phyloP scores from a whole-genome alignment of 2,113 vertebrate species.

The Acrocephalus kingi region DNA sequence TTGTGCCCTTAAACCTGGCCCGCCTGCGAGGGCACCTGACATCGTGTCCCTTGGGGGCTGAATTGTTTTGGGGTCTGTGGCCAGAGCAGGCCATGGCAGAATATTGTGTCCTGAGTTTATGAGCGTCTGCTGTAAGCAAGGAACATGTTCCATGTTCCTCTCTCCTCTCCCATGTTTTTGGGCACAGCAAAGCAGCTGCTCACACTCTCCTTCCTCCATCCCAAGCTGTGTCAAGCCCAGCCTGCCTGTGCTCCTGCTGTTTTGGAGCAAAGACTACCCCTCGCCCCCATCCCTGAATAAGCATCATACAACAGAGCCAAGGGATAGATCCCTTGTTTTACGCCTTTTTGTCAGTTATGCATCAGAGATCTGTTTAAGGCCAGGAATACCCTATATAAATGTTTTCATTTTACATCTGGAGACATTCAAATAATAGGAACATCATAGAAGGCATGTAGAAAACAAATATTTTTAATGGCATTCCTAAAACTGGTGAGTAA shows the following conservation, averaged over 20 bases:
- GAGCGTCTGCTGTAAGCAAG: not conserved
- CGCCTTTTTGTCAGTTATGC: not conserved
- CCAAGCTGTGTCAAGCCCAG: not conserved
- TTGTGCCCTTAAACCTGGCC: not conserved
- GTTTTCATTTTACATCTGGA: constrained; percentile 1
- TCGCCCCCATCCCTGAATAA: not conserved
- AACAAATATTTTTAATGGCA: constrained; percentile 4
- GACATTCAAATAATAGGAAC: not conserved
- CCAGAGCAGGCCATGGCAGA: not conserved
- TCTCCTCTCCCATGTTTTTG: not conserved
- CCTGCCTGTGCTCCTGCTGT: not conserved
- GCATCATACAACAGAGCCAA: not conserved
- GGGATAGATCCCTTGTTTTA: not conserved
- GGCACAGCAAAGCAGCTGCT: not conserved
- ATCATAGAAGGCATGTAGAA: not conserved
- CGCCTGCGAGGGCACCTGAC: not conserved
- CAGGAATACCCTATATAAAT: not conserved
- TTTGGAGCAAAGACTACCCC: not conserved
- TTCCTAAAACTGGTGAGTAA: constrained; percentile 19
- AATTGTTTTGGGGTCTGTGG: not conserved
- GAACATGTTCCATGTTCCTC: not conserved
- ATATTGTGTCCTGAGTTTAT: not conserved
- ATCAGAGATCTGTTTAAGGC: not conserved
- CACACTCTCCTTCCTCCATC: not conserved
- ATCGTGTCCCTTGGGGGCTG: accelerated